A percentile compares a stretch with the other conserved stretches of the same genome.
These are phyloP conservation scores for Notospermus geniculatus DNA, from an alignment of 1,140 invertebrate genomes.

Conservation along the genomic window DNA sequence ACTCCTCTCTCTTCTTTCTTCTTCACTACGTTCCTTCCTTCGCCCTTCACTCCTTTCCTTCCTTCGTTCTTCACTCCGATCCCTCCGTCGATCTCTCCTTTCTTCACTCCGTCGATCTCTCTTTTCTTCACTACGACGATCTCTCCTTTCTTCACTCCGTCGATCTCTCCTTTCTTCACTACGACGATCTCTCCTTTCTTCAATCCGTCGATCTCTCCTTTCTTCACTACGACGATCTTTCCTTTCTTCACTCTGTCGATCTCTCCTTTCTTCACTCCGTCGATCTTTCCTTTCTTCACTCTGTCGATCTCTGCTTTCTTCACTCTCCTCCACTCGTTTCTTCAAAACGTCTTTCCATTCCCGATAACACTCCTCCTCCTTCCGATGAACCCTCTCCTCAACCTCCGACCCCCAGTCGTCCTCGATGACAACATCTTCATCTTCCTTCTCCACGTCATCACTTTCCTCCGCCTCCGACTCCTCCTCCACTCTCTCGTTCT, in stretches of 20 bases:
- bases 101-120: not conserved
- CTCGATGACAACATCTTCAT: slow-evolving; percentile 3
- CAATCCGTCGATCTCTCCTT: slow-evolving; percentile 2
- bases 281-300: slow-evolving; percentile 10
- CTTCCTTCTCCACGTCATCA: slow-evolving; percentile 9
- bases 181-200: not conserved
- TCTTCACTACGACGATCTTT: slow-evolving; percentile 2
- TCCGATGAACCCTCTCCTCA: slow-evolving; percentile 11
- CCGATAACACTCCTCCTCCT: slow-evolving; percentile 16
- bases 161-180: too few relatives aligned
- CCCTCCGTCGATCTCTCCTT: not conserved
- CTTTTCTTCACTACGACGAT: not conserved
- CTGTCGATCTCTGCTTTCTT: slow-evolving; percentile 13
- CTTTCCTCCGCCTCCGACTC: slow-evolving; percentile 5
- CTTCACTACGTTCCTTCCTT: too few relatives aligned
- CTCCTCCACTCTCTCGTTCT: not conserved
- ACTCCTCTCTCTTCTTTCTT: not conserved
- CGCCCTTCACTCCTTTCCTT: not conserved
- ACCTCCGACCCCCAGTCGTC: slow-evolving; percentile 19
- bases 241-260: not conserved
- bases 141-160: too few relatives aligned
- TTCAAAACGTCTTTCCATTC: slow-evolving; percentile 13
- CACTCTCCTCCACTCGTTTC: slow-evolving; percentile 9
- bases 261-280: not conserved
- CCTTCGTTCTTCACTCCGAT: not conserved